Percentiles rank a stretch among this genome's conserved stretches.
Conservation (phyloP, 1,140 invertebrate species). For the Lepidurus arcticus region DNA sequence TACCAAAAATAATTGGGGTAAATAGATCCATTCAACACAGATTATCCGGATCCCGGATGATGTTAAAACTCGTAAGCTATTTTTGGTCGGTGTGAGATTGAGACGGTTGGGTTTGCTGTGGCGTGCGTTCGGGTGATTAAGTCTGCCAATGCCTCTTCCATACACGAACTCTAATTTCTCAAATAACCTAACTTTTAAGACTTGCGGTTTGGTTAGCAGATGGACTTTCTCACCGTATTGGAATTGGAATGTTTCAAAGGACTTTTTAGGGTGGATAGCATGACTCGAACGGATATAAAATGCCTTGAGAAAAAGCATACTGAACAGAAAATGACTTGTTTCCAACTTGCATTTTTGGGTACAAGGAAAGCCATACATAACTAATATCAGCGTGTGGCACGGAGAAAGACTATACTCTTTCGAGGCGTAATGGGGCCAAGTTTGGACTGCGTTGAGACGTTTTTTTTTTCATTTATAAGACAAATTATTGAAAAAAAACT, state of each 20-base stretch:
- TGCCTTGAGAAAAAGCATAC: neutral
- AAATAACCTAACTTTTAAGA: neutral
- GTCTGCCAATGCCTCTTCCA: slow-evolving; percentile 9
- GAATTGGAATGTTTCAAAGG: neutral
- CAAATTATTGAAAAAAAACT: neutral
- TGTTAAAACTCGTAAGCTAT: too few species aligned
- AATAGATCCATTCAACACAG: neutral
- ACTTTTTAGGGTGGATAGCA: slow-evolving; percentile 7
- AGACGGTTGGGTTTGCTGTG: neutral
- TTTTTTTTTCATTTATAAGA: neutral
- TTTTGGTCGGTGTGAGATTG: too few species aligned
- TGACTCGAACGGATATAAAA: neutral
- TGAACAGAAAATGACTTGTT: neutral
- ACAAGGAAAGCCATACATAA: neutral
- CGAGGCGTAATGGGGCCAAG: too few species aligned
- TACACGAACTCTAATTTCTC: neutral
- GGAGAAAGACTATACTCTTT: neutral
- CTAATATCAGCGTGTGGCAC: neutral
- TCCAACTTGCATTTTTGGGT: neutral
- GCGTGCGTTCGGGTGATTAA: neutral
- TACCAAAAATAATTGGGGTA: neutral
- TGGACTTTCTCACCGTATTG: slow-evolving; percentile 7
- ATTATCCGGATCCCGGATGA: neutral
- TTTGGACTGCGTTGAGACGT: too few species aligned
- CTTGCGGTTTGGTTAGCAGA: neutral